A percentile compares a stretch with the other conserved stretches of the same genome.
Conservation (phyloP, 2,888 invertebrate genomes). For the Netelia fuscicornis region DNA sequence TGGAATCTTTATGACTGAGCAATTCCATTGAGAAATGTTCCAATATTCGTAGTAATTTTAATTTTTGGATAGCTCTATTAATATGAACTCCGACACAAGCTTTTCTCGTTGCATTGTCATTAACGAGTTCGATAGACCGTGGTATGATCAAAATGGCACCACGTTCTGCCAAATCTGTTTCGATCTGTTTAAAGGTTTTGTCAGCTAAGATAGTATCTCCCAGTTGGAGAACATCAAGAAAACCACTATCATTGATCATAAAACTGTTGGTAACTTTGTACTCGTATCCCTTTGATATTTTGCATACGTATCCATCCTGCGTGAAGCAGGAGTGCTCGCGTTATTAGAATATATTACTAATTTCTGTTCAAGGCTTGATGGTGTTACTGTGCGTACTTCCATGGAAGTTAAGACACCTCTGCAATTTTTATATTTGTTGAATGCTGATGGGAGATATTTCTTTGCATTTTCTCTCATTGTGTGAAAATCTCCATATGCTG, state of each 20-base stretch:
- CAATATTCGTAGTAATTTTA: slow-evolving; percentile 56
- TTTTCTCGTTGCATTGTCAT: slow-evolving; percentile 12
- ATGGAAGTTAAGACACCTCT: slow-evolving; percentile 66
- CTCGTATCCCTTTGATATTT: slow-evolving; percentile 72
- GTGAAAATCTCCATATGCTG: slow-evolving; percentile 54
- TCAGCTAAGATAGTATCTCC: slow-evolving; percentile 63
- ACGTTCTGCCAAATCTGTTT: slow-evolving; percentile 23
- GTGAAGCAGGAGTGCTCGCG: slow-evolving; percentile 65
- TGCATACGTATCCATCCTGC: slow-evolving; percentile 70
- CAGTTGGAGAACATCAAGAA: slow-evolving; percentile 70
- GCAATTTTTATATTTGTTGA: slow-evolving; percentile 65
- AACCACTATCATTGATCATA: slow-evolving; percentile 72
- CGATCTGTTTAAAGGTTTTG: slow-evolving; percentile 27
- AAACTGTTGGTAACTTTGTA: slow-evolving; percentile 70
- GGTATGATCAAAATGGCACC: slow-evolving; percentile 13
- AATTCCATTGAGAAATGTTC: slow-evolving; percentile 30
- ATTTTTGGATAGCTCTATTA: slow-evolving; percentile 42
- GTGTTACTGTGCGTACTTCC: slow-evolving; percentile 63
- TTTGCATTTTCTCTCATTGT: slow-evolving; percentile 62
- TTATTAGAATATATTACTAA: slow-evolving; percentile 67
- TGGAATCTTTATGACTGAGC: slow-evolving; percentile 27
- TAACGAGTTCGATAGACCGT: neutral
- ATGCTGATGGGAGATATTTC: slow-evolving; percentile 53
- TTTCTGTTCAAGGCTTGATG: slow-evolving; percentile 64
- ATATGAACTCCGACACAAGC: slow-evolving; percentile 50